phyloP scores from a whole-genome alignment of 53 echinoderm and acorn worm species.

The Patiria pectinifera region DNA sequence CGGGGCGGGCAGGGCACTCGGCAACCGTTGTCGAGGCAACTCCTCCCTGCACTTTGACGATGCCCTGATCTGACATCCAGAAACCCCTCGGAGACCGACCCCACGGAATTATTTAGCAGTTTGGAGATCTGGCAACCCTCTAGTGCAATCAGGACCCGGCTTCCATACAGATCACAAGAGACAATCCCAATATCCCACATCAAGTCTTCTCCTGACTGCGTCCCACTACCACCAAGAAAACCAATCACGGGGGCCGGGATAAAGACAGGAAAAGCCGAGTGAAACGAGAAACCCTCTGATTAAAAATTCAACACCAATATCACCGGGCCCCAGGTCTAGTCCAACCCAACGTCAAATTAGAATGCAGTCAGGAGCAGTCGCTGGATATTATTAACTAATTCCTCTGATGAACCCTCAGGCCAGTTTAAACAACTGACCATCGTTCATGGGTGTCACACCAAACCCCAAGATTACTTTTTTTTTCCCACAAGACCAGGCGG shows the following conservation, averaged over 20 bases:
- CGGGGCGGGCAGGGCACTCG: slow-evolving; percentile 7
- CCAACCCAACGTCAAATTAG: slow-evolving; percentile 53
- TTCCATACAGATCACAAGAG: slow-evolving; percentile 42
- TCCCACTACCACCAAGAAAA: slow-evolving; percentile 1
- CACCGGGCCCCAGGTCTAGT: slow-evolving; percentile 51
- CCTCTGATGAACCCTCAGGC: slow-evolving; percentile 43
- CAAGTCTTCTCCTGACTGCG: slow-evolving; percentile 39
- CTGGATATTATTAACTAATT: slow-evolving; percentile 50
- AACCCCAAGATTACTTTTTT: not conserved
- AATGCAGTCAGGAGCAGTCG: slow-evolving; percentile 21
- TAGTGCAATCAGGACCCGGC: slow-evolving; percentile 63
- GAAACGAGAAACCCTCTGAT: slow-evolving; percentile 66
- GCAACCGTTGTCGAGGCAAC: slow-evolving; percentile 24
- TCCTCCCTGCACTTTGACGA: slow-evolving; percentile 64
- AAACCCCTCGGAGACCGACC: slow-evolving; percentile 25
- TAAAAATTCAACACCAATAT: slow-evolving; percentile 67
- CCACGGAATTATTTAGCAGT: slow-evolving; percentile 72
- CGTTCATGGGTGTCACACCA: slow-evolving; percentile 20
- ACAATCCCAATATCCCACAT: slow-evolving; percentile 56
- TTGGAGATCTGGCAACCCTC: slow-evolving; percentile 68
- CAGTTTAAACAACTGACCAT: slow-evolving; percentile 8
- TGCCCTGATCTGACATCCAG: slow-evolving; percentile 64
- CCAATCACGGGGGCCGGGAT: slow-evolving; percentile 50
- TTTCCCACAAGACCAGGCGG: not conserved
- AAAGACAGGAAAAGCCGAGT: slow-evolving; percentile 63